Percentiles rank a stretch among this genome's conserved stretches.
Evolutionary conservation across 2,888 invertebrate species (phyloP).

Genomic region (Habroteleia sp.): DNA sequence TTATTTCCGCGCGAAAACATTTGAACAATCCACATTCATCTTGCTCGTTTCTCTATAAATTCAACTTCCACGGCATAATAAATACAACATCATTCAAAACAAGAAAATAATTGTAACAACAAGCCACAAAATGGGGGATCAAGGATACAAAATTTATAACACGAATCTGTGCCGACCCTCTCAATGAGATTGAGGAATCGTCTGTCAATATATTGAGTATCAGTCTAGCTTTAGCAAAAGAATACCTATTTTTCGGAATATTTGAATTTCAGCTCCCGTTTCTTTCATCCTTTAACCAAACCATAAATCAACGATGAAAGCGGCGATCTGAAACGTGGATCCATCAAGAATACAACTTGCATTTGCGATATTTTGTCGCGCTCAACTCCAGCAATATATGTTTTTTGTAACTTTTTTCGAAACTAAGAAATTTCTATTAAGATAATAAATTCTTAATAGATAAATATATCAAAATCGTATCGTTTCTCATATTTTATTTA

Average conservation of each 20-base stretch:
- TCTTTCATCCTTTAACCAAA: constrained; percentile 38
- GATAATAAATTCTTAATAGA: background rate
- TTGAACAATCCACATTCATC: constrained; percentile 38
- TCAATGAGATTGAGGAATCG: constrained; percentile 50
- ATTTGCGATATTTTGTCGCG: constrained; percentile 63
- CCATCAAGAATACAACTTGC: constrained; percentile 59
- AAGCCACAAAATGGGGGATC: constrained; percentile 37
- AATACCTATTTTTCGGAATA: constrained; percentile 54
- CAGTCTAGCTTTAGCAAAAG: constrained; percentile 43
- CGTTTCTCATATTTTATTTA: too few species aligned
- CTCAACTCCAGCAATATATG: constrained; percentile 4
- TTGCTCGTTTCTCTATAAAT: constrained; percentile 36
- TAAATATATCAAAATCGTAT: too few species aligned
- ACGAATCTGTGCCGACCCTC: background rate
- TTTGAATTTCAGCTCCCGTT: constrained; percentile 44
- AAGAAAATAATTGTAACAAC: constrained; percentile 42
- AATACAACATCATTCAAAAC: constrained; percentile 29
- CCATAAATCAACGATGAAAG: constrained; percentile 69
- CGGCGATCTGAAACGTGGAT: constrained; percentile 63
- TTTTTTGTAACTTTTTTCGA: too few species aligned
- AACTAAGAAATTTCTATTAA: too few species aligned
- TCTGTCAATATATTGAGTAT: constrained; percentile 39
- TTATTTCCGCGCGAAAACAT: constrained; percentile 35
- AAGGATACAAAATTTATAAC: constrained; percentile 38
- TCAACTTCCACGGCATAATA: constrained; percentile 40